Percentiles rank a stretch among this genome's conserved stretches.
Evolutionary conservation across 2,888 invertebrate species (phyloP).

Genomic region (Drosophila birchii): DNA sequence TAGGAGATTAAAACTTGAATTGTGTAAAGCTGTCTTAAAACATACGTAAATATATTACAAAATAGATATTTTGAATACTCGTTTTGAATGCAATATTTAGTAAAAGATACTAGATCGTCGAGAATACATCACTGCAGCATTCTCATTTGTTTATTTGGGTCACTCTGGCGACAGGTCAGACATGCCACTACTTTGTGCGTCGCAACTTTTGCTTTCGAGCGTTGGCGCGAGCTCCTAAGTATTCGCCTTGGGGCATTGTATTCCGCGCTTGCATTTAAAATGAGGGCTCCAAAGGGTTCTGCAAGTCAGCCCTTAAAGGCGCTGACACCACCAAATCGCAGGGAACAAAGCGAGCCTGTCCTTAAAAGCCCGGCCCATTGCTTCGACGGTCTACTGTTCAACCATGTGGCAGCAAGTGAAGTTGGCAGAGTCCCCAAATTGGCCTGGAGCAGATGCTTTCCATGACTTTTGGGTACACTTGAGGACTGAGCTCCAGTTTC

Average conservation of each 20-base stretch:
- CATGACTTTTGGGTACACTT: slow-evolving; percentile 48
- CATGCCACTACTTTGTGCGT: slow-evolving; percentile 38
- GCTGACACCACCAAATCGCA: slow-evolving; percentile 58
- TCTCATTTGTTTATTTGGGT: slow-evolving; percentile 41
- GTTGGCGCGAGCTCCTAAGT: slow-evolving; percentile 36
- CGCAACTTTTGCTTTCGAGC: slow-evolving; percentile 69
- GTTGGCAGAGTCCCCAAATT: not conserved
- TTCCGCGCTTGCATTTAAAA: slow-evolving; percentile 25
- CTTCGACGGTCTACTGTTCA: not conserved
- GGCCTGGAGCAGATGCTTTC: slow-evolving; percentile 6
- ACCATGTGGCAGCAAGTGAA: slow-evolving; percentile 22
- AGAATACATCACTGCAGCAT: not conserved
- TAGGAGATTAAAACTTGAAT: too few species aligned
- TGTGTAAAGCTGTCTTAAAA: too few species aligned
- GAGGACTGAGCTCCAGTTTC: slow-evolving; percentile 22
- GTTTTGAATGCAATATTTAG: not conserved
- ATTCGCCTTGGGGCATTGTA: slow-evolving; percentile 25
- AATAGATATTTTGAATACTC: too few species aligned
- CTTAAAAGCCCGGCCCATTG: slow-evolving; percentile 23
- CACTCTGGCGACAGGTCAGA: slow-evolving; percentile 65
- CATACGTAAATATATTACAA: too few species aligned
- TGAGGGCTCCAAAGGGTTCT: slow-evolving; percentile 35
- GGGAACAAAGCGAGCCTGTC: not conserved
- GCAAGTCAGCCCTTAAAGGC: slow-evolving; percentile 72
- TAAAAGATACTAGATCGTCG: slow-evolving; percentile 2